These are phyloP conservation scores for Azemiops feae DNA, from an alignment of 2,113 vertebrate genomes.

Conservation along the genomic window DNA sequence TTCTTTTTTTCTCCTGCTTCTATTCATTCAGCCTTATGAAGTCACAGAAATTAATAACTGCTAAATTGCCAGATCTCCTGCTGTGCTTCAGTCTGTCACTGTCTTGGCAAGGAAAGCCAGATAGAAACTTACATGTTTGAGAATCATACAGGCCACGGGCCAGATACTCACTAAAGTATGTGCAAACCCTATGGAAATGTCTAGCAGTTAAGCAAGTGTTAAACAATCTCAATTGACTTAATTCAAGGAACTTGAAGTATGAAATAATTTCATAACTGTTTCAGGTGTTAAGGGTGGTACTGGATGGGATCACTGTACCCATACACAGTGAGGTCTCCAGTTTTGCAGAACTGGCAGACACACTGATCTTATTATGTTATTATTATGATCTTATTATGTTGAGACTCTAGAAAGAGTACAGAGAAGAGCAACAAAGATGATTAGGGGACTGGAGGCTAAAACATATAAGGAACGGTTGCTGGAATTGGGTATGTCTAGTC, in stretches of 20 bases:
- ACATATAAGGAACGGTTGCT: no score
- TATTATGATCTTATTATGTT: no score
- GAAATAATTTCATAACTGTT: not conserved
- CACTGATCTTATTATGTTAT: not conserved
- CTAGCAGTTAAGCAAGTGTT: not conserved
- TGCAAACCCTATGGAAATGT: not conserved
- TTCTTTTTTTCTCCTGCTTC: not conserved
- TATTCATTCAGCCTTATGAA: not conserved
- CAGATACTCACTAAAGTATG: not conserved
- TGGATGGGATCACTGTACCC: not conserved
- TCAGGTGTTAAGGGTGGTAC: not conserved
- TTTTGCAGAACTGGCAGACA: not conserved
- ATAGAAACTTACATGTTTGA: not conserved
- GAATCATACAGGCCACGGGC: not conserved
- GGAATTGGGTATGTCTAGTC: no score
- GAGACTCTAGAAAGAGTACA: no score
- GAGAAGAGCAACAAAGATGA: no score
- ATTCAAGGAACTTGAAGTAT: not conserved
- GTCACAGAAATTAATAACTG: not conserved
- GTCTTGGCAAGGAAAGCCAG: constrained; percentile 4
- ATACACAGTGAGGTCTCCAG: not conserved
- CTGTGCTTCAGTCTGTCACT: constrained; percentile 18
- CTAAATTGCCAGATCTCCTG: constrained; percentile 18
- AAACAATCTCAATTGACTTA: not conserved
- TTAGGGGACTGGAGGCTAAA: no score